Conservation (phyloP, 2,797 vertebrate species). For the Leuciscus waleckii region DNA sequence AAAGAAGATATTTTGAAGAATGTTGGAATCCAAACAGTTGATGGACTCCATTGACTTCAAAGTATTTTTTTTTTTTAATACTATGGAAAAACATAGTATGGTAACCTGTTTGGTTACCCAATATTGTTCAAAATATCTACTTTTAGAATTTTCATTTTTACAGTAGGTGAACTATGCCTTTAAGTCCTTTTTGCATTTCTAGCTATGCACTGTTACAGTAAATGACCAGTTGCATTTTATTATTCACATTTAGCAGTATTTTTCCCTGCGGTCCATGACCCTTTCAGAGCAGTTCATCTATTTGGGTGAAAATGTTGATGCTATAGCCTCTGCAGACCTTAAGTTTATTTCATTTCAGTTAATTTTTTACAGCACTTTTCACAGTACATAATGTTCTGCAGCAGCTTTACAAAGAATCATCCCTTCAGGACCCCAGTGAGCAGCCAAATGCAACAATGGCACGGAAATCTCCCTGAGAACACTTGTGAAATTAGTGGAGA, state of each 20-base stretch:
- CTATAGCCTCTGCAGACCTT: background rate
- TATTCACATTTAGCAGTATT: background rate
- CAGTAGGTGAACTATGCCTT: background rate
- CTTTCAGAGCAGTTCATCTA: background rate
- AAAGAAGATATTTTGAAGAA: no score
- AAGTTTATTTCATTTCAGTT: background rate
- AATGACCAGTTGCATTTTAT: background rate
- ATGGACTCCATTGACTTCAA: no score
- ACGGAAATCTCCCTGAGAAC: background rate
- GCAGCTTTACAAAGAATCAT: background rate
- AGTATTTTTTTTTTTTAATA: no score
- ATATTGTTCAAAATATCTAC: no score
- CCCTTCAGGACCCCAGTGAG: background rate
- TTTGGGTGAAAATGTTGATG: background rate
- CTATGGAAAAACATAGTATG: no score
- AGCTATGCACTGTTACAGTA: background rate
- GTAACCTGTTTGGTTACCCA: no score
- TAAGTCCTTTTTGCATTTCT: background rate
- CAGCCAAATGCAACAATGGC: background rate
- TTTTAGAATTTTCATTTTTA: background rate
- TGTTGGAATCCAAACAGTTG: no score
- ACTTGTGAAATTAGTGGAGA: constrained; percentile 10
- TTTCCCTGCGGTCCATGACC: background rate
- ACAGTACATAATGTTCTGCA: background rate
- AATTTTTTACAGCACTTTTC: background rate